phyloP scores from a whole-genome alignment of 2,797 vertebrate species.

The Crenuchus spilurus region DNA sequence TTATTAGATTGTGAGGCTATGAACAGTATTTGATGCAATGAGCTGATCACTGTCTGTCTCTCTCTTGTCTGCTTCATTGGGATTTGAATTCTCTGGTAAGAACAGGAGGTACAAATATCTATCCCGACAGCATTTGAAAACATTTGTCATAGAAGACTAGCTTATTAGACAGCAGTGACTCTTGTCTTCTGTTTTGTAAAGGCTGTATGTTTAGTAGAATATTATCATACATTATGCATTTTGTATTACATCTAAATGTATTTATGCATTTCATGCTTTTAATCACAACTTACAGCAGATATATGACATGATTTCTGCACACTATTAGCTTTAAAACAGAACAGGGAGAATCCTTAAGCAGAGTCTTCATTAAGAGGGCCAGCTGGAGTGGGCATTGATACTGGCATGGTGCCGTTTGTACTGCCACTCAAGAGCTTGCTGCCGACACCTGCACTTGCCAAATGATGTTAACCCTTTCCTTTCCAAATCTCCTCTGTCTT shows the following conservation, averaged over 20 bases:
- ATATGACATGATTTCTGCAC: not conserved
- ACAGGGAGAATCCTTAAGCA: not conserved
- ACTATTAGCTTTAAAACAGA: not conserved
- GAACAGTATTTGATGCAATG: conserved; percentile 62
- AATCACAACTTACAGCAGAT: not conserved
- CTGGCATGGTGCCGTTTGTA: conserved; percentile 4
- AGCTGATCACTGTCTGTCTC: conserved; percentile 96
- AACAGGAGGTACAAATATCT: conserved; percentile 93
- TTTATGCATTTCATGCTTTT: not conserved
- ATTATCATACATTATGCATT: not conserved
- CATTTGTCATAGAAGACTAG: not conserved
- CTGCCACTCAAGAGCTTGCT: not conserved
- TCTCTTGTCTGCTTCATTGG: conserved; percentile 98
- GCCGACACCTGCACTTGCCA: conserved; percentile 73
- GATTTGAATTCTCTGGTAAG: conserved; percentile 96
- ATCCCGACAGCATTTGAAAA: not conserved
- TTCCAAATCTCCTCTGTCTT: conserved; percentile 69
- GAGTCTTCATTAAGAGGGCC: conserved; percentile 19
- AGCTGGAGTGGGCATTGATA: not conserved
- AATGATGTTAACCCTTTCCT: conserved; percentile 78
- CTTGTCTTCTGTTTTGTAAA: not conserved
- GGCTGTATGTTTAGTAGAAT: not conserved
- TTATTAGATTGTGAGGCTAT: conserved; percentile 21
- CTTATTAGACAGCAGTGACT: not conserved
- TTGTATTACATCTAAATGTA: not conserved